phyloP scores from a whole-genome alignment of 2,797 vertebrate genomes.

The Protosalanx chinensis region DNA sequence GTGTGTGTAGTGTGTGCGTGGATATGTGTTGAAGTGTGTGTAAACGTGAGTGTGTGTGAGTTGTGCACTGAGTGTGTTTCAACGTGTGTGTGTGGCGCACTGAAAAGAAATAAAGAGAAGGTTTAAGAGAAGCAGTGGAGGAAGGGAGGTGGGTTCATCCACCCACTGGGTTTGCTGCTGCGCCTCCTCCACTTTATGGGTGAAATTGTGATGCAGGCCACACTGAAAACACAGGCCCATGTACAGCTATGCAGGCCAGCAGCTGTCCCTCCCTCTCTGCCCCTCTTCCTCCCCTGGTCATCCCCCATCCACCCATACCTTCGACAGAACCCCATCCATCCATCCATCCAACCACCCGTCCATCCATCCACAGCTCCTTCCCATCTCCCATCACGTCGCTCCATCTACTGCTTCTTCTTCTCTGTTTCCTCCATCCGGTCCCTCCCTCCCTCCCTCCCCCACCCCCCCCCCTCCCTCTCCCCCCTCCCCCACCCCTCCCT shows the following conservation, averaged over 20 bases:
- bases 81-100: constrained; percentile 8
- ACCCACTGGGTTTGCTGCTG: background rate
- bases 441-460: constrained; percentile 36
- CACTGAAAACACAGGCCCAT: constrained; percentile 6
- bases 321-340: background rate
- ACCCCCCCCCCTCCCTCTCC: constrained; percentile 64
- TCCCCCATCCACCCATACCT: constrained; percentile 10
- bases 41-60: background rate
- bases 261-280: constrained; percentile 23
- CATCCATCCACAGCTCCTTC: constrained; percentile 48
- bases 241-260: background rate
- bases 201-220: constrained; percentile 21
- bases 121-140: constrained; percentile 1
- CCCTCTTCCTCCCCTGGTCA: constrained; percentile 20
- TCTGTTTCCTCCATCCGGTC: constrained; percentile 57
- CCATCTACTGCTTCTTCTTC: constrained; percentile 26
- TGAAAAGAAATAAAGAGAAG: constrained; percentile 1
- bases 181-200: constrained; percentile 24
- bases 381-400: constrained; percentile 21
- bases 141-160: background rate
- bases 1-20: too few species aligned
- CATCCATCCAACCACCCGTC: too few species aligned
- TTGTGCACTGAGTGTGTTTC: background rate
- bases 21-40: too few species aligned
- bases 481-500: constrained; percentile 45